Evolutionary conservation across 2,888 invertebrate genomes (phyloP), one percentile per base, ranked within the genome.

Genomic region (Drosophila ezoana): DNA sequence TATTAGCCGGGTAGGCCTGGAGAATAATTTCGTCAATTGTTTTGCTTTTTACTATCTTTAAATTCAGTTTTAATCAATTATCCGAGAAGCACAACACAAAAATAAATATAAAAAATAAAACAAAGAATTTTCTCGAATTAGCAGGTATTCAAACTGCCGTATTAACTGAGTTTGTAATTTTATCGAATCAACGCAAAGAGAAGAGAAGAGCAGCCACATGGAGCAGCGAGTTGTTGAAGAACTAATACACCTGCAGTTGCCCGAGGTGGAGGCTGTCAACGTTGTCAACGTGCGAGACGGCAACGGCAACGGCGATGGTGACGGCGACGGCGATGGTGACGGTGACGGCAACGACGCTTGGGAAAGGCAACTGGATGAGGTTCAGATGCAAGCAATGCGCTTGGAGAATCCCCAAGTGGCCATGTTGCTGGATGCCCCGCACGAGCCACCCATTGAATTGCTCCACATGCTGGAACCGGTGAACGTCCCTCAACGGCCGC

Each of bases 131-230:
- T 14, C 3, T 13, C 14, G 28, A 28, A 38, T 20, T 32, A 56
- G 68, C 72, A 79, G 65, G 10, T 32, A 38, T 37, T 40, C 14
- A 53, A 37, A 43, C 81, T 87, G 89, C 85, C 79, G 89, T 84
- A 66, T 84, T 88, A 8, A 45, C 28, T 38, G 48, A 47, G 44
- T 44, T n/a, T 44, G 35, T 18, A 38, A 38, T 18, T 45, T 59
- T 45, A 54, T 14, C 18, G 16, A 43, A 16, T 9, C 8, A 23
- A 35, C 40, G n/a, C 49, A 6, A 9, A 33, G 38, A 6, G n/a
- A 10, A 18, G 6, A 11, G 23, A 43, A 33, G 10, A 47, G 9
- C 20, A 53, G 16, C 16, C 33, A 14, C 20, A 52, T 61, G 53
- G 47, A 54, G 5, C 54, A 59, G 1, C 14, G 53, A 62, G 35